Conservation (phyloP, 1,140 invertebrate species). For the Saccostrea glomerata region DNA sequence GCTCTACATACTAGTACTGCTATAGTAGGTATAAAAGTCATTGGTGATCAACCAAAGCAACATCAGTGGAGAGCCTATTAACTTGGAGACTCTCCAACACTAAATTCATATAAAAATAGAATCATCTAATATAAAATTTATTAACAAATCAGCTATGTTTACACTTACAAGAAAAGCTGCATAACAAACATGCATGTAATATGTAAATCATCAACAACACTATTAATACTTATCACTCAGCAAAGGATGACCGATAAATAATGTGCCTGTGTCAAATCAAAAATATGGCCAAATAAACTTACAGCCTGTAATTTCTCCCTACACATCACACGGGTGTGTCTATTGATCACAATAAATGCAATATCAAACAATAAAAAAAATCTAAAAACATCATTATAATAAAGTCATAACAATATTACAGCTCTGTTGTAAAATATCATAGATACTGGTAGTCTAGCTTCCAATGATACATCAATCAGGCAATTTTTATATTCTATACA, state of each 20-base stretch:
- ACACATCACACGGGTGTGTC: not conserved
- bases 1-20: no score
- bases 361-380: not conserved
- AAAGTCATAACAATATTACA: not conserved
- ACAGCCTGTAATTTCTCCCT: not conserved
- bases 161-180: conserved; percentile 17
- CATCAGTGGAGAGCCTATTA: no score
- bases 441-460: not conserved
- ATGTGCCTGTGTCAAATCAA: not conserved
- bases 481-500: not conserved
- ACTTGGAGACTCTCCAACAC: not conserved
- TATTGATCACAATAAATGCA: not conserved
- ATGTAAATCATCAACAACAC: not conserved
- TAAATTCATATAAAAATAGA: not conserved
- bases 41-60: no score
- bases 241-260: not conserved
- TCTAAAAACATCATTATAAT: not conserved
- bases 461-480: not conserved
- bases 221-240: conserved; percentile 6
- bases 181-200: conserved; percentile 1
- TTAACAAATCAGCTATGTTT: conserved; percentile 25
- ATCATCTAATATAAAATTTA: conserved; percentile 26
- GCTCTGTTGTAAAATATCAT: not conserved
- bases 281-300: not conserved
- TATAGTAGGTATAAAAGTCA: no score